Base-by-base conservation (phyloP, 2,797 vertebrate species). In the Echeneis naucrates region DNA sequence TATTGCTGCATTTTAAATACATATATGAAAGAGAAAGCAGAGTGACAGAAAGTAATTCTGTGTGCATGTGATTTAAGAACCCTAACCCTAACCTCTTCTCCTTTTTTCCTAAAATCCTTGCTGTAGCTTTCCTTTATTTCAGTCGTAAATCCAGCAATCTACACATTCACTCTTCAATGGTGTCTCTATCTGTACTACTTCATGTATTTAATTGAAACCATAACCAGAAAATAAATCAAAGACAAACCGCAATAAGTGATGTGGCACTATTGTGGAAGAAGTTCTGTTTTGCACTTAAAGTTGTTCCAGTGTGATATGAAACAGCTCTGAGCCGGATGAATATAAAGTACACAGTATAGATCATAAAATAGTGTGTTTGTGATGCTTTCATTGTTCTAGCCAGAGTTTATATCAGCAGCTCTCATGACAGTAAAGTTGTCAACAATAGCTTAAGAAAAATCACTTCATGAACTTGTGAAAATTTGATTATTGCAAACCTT, bases 401-500 rank as follows among this genome's bases (percentile, higher is more conserved):
- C 62, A 50, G 58, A 52, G 76, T 79, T 82, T 82, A 73, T 83
- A 74, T 68, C 62, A 54, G 58, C 55, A 55, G 59, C 54, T 68
- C 72, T 80, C 16, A 6, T 52, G 45, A 60, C 52, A 70, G 51
- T 88, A 83, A 87, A 83, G 78, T 70, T 80, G 72, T 84, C 77
- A 71, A 47, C 58, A 58, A 70, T 57, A 60, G 70, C 76, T 81
- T 32, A 76, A 56, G 72, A 75, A 76, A 70, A 82, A 81, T 68
- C 14, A 66, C 32, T 68, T 67, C 68, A 85, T 81, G 67, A 84
- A 74, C 72, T 80, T 81, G 57, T 69, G 40, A 82, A 82, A 74
- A 75, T 83, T 83, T 65, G 48, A 60, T 81, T 79, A 79, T 79
- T 78, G 63, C 37, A 45, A 81, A 78, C 65, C 68, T 84, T 82